Conservation (phyloP, 2,113 vertebrate species). For the Columbina picui region DNA sequence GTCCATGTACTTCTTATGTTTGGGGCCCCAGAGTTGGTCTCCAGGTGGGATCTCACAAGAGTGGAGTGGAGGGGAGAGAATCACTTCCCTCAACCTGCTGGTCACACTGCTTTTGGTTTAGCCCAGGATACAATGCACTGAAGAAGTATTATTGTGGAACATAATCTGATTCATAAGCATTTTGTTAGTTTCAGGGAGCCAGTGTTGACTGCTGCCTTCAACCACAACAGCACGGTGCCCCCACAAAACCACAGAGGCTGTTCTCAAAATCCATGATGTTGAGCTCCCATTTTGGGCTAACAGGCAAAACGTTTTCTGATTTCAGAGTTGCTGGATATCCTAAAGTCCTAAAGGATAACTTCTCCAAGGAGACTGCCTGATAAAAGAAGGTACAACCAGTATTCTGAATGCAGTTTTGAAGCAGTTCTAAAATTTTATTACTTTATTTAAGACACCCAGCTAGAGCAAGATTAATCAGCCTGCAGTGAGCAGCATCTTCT, state of each 20-base stretch:
- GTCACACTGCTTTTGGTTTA: too few species aligned
- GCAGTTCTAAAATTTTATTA: not conserved
- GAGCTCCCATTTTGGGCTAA: not conserved
- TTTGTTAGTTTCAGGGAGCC: not conserved
- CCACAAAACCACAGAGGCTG: not conserved
- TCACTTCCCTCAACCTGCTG: too few species aligned
- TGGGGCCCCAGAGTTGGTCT: too few species aligned
- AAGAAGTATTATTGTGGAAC: not conserved
- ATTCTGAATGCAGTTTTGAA: not conserved
- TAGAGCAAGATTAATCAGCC: slow-evolving; percentile 34
- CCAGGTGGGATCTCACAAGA: too few species aligned
- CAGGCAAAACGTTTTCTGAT: not conserved
- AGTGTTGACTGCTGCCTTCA: not conserved
- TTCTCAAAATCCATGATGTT: not conserved
- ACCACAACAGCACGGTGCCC: not conserved
- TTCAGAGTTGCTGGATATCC: not conserved
- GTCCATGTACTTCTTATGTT: too few species aligned
- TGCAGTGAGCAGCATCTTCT: not conserved
- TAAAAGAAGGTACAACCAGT: not conserved
- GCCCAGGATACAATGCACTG: not conserved
- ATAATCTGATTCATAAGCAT: not conserved
- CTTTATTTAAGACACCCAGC: slow-evolving; percentile 10
- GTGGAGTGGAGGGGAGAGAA: too few species aligned
- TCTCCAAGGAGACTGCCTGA: not conserved
- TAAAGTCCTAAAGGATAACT: not conserved